phyloP scores from a whole-genome alignment of 2,888 invertebrate genomes.

The Cheilosia vernalis region DNA sequence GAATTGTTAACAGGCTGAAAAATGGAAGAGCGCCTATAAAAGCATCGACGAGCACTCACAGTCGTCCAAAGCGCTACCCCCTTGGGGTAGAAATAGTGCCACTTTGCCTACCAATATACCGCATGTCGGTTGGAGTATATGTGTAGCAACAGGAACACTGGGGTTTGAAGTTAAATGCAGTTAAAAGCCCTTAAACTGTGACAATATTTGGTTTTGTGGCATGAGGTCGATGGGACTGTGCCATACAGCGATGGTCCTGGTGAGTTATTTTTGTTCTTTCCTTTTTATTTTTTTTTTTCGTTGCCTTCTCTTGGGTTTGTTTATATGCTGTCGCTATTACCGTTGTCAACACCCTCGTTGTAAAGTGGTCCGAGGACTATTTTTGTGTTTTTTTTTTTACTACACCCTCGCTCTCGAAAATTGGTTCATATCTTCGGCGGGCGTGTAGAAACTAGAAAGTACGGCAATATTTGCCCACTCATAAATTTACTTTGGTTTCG shows the following conservation, averaged over 20 bases:
- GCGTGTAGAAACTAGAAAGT: constrained; percentile 32
- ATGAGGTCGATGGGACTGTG: constrained; percentile 35
- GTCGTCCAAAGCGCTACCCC: constrained; percentile 8
- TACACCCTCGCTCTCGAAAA: constrained; percentile 36
- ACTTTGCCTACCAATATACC: constrained; percentile 37
- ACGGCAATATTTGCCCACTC: constrained; percentile 67
- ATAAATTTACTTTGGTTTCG: constrained; percentile 73
- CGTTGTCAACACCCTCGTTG: constrained; percentile 69
- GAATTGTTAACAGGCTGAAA: constrained; percentile 38
- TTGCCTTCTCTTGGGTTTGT: constrained; percentile 39
- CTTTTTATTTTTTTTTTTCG: constrained; percentile 9
- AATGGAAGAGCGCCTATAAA: constrained; percentile 44
- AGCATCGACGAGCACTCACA: constrained; percentile 42
- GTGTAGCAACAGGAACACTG: constrained; percentile 19
- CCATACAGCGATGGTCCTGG: constrained; percentile 26
- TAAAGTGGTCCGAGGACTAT: constrained; percentile 67
- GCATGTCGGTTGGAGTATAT: constrained; percentile 22
- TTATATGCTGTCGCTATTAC: constrained; percentile 70
- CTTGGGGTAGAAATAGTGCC: constrained; percentile 33
- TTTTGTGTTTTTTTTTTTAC: constrained; percentile 26
- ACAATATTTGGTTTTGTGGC: constrained; percentile 69
- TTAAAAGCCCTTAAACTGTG: constrained; percentile 72
- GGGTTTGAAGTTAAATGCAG: constrained; percentile 66
- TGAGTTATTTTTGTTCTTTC: constrained; percentile 4
- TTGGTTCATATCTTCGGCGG: constrained; percentile 47